These are phyloP conservation scores for Argyra leucocephala DNA, from an alignment of 2,888 invertebrate genomes.

Conservation along the genomic window DNA sequence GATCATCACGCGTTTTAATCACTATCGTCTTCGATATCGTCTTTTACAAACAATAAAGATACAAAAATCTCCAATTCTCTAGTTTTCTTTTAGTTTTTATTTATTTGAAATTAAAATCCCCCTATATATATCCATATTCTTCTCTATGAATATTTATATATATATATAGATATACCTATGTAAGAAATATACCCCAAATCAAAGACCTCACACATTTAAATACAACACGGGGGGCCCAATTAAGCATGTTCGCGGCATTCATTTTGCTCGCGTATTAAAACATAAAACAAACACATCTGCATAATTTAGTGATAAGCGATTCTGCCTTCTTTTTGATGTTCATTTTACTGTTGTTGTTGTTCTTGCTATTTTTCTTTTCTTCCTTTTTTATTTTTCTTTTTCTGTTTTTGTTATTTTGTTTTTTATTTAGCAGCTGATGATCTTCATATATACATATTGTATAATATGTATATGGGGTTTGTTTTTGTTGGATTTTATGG, in stretches of 20 bases:
- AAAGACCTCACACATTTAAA: slow-evolving; percentile 30
- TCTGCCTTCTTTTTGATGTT: slow-evolving; percentile 7
- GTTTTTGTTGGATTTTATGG: too few relatives aligned
- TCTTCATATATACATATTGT: too few relatives aligned
- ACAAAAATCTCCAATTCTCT: not conserved
- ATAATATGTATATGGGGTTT: too few relatives aligned
- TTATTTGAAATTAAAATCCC: not conserved
- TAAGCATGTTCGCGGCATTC: slow-evolving; percentile 31
- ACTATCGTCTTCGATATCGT: not conserved
- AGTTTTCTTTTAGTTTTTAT: not conserved
- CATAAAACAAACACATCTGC: slow-evolving; percentile 22
- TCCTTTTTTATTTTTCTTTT: not conserved
- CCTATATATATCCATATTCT: not conserved
- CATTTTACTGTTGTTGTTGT: too few relatives aligned
- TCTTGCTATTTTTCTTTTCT: not conserved
- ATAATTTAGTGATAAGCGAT: slow-evolving; percentile 13
- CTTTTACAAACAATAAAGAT: not conserved
- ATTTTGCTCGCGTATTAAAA: slow-evolving; percentile 25
- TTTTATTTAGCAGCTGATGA: too few relatives aligned
- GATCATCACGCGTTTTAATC: not conserved
- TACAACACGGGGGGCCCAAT: slow-evolving; percentile 33
- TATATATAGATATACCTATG: not conserved
- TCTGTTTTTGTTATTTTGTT: too few relatives aligned
- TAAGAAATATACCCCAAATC: not conserved
- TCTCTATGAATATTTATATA: not conserved